Evolutionary conservation across 1,140 invertebrate genomes (phyloP).

Genomic region (Metopolophium dirhodum): DNA sequence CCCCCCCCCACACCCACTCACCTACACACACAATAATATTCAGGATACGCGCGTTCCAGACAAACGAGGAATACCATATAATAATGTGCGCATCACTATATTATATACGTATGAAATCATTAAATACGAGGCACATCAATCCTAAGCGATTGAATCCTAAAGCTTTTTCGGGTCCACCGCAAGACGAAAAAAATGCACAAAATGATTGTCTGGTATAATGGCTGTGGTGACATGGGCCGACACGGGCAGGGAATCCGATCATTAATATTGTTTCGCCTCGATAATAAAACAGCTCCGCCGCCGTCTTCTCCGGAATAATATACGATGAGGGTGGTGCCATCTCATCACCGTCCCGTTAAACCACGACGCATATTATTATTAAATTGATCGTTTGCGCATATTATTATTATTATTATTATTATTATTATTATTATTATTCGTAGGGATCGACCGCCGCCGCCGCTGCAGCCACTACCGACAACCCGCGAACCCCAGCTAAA

Average conservation of each 20-base stretch:
- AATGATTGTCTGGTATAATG: background rate
- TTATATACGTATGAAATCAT: background rate
- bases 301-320: background rate
- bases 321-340: background rate
- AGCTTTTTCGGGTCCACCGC: background rate
- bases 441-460: background rate
- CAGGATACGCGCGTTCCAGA: too few relatives aligned
- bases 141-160: background rate
- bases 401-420: background rate
- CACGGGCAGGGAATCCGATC: background rate
- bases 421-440: background rate
- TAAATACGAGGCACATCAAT: background rate
- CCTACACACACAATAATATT: too few relatives aligned
- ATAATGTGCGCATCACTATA: background rate
- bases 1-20: too few relatives aligned
- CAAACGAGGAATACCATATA: too few relatives aligned
- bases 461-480: too few relatives aligned
- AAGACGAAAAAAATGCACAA: background rate
- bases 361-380: background rate
- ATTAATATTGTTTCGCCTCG: background rate
- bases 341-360: background rate
- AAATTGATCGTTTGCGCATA: background rate
- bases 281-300: background rate
- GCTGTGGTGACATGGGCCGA: background rate
- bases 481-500: background rate